phyloP scores from a whole-genome alignment of 2,888 invertebrate genomes.

The Tetropium fuscum region DNA sequence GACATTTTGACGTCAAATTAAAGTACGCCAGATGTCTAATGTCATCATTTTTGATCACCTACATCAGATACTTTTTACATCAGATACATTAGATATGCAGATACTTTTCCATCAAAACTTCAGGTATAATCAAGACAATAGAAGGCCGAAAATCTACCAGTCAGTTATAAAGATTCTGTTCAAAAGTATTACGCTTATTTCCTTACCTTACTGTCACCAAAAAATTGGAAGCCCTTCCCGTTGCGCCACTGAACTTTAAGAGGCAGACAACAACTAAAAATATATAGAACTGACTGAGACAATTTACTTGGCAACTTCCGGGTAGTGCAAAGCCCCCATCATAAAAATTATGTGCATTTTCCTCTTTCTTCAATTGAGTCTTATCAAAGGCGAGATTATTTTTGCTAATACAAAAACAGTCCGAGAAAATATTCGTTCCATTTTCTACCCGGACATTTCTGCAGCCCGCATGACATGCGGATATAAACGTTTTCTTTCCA shows the following conservation, averaged over 20 bases:
- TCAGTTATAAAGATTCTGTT: no score
- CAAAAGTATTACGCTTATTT: no score
- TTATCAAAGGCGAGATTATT: constrained; percentile 34
- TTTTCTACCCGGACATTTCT: constrained; percentile 63
- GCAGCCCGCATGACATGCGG: constrained; percentile 86
- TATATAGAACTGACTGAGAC: constrained; percentile 69
- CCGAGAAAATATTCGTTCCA: constrained; percentile 66
- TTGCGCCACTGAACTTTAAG: constrained; percentile 72
- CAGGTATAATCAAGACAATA: no score
- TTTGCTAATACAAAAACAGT: constrained; percentile 67
- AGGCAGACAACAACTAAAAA: constrained; percentile 70
- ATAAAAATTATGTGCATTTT: constrained; percentile 34
- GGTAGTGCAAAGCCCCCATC: constrained; percentile 63
- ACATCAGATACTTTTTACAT: no score
- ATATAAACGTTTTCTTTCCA: constrained; percentile 75
- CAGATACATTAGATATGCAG: no score
- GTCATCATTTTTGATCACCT: no score
- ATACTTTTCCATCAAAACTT: no score
- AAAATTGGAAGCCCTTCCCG: constrained; percentile 73
- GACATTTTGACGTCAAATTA: no score
- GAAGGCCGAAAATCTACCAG: no score
- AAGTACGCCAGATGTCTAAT: no score
- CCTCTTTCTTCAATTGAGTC: constrained; percentile 43
- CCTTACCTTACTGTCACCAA: constrained; percentile 71
- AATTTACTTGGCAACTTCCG: constrained; percentile 71